Percentiles rank a stretch among this genome's conserved stretches.
Conservation (phyloP, 2,797 vertebrate genomes). For the Sciurus carolinensis region DNA sequence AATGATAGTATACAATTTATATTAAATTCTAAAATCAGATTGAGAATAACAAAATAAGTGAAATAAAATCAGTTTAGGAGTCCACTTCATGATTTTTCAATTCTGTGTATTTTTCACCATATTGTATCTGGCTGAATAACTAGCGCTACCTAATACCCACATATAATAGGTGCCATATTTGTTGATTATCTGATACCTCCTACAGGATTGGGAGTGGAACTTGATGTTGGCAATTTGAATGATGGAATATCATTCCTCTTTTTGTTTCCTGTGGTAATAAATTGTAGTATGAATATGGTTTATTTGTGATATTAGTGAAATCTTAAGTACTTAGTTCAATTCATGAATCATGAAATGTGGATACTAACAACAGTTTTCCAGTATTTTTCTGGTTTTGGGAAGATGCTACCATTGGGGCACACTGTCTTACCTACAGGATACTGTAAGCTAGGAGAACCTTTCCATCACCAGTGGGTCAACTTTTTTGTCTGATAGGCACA, state of each 20-base stretch:
- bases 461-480: background rate
- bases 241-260: background rate
- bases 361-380: background rate
- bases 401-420: background rate
- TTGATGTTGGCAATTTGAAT: slow-evolving; percentile 35
- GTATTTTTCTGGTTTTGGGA: background rate
- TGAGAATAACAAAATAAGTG: background rate
- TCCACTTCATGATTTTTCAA: background rate
- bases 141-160: background rate
- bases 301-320: background rate
- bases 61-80: background rate
- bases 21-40: slow-evolving; percentile 38
- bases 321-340: slow-evolving; percentile 3
- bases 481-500: background rate
- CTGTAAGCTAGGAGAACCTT: background rate
- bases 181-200: background rate
- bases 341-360: background rate
- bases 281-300: background rate
- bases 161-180: background rate
- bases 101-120: background rate
- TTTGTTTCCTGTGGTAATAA: slow-evolving; percentile 54
- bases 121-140: background rate
- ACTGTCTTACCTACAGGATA: background rate
- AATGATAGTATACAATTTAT: background rate
- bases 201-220: background rate